Base-by-base conservation (phyloP, 2,888 invertebrate genomes). In the Tenthredo amoena region DNA sequence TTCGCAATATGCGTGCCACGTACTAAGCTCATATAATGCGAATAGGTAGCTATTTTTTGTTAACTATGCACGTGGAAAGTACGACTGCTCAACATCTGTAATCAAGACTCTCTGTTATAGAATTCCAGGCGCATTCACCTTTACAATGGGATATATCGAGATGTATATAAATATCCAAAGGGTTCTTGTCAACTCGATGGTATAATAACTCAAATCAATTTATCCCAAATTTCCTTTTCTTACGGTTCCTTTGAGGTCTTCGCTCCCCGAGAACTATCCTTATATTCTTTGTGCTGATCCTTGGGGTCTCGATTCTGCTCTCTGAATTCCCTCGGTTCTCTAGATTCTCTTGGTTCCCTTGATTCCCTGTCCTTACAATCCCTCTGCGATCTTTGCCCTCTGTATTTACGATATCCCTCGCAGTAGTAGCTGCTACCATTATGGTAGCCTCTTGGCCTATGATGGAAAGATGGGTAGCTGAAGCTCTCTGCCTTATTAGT, bases 361-460 rank as follows among this genome's bases (percentile, higher is more conserved):
- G 84, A 89, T 89, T 62, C 87, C 84, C 86, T 85, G n/a, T 89
- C 90, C 37, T 89, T 90, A 82, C 90, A 91, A 87, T 92, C 91
- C 86, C 90, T 88, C 40, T 92, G 92, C 12, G 92, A 89, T 68
- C 89, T 89, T 74, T 92, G 91, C 34, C 91, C 91, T 82, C 91
- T 87, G 82, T 91, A 92, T 74, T 93, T 93, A 76, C 92, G 89
- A 85, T 90, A 89, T 12, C 89, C 90, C 2, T 91, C 91, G 18
- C 91, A 89, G 18, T 87, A 86, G 85, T 91, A 90, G 6, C 89
- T 81, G 7, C 88, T 88, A 43, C 89, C 90, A 68, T 88, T 90
- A 84, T 91, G 91, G 65, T 91, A 90, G 18, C 90, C 90, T 55
- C 90, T 90, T 21, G 90, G 88, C 86, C 91, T 83, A 47, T 68